phyloP scores from a whole-genome alignment of 2,113 vertebrate species.

The Trichechus manatus region DNA sequence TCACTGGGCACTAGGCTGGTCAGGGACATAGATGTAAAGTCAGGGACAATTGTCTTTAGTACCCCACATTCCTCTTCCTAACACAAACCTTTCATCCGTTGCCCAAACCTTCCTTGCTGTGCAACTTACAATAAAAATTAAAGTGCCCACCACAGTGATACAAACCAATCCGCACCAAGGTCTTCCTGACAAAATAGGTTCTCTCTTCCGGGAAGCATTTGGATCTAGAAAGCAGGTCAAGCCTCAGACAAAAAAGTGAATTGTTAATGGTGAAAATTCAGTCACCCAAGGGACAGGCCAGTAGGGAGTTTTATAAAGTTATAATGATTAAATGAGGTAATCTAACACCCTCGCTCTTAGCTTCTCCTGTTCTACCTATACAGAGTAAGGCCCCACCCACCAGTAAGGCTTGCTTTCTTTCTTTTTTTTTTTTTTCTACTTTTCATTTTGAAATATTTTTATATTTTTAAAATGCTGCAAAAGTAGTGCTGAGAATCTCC shows the following conservation, averaged over 20 bases:
- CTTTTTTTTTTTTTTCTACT: neutral
- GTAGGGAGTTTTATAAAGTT: neutral
- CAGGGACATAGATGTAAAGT: neutral
- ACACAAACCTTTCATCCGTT: neutral
- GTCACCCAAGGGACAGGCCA: neutral
- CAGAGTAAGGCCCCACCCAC: neutral
- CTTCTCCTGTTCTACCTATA: neutral
- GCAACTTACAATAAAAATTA: neutral
- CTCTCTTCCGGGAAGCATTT: neutral
- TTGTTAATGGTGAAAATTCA: neutral
- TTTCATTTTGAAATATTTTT: slow-evolving; percentile 15
- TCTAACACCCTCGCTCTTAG: neutral
- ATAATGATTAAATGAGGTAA: neutral
- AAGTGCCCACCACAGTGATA: neutral
- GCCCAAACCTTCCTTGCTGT: neutral
- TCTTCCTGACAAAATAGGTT: neutral
- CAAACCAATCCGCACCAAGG: neutral
- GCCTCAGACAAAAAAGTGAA: neutral
- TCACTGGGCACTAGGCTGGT: neutral
- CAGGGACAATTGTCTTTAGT: neutral
- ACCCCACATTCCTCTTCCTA: neutral
- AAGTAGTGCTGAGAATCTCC: neutral
- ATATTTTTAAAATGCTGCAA: neutral
- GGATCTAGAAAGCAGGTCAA: neutral
- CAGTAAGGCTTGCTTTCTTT: neutral